Evolutionary conservation across 2,113 vertebrate species (phyloP), one percentile per base, ranked within the genome.

Genomic region (Thinocorus orbignyianus): DNA sequence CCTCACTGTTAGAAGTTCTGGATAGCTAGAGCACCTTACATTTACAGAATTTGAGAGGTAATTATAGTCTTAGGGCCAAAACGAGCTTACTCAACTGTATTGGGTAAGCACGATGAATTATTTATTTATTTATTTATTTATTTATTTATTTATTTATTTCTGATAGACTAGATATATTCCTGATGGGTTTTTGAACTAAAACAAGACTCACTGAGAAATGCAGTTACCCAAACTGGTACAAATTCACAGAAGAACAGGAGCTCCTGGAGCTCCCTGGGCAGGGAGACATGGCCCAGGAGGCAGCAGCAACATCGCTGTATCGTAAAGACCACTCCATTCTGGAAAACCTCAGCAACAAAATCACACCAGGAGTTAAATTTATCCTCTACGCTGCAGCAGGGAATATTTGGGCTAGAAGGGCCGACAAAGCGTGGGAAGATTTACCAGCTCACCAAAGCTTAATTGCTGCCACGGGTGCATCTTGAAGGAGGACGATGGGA

Each of bases 291-390:
- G 19, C 5, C 65, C 30, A 4, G 60, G 44, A 22, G 60, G 46
- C 24, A n/a, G 4, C 39, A 13, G 28, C 46, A 33, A 6, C 31
- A 19, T 10, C 80, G 15, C 41, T 2, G 17, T 0, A 48, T 6
- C 2, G 2, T 3, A 3, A 26, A 18, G 31, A 7, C 17, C 26
- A 2, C 31, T 25, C n/a, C 1, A 0, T 0, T 18, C 77, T 24
- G 62, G 33, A 5, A n/a, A 33, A 7, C 6, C 64, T 51, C 12
- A 2, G 26, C 25, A n/a, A 11, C 9, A n/a, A 11, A 64, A 12
- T 0, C 0, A 2, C 25, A 13, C 5, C 6, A 17, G 35, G 8
- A 23, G 10, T 7, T 14, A 16, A 37, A 18, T 28, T 4, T 4
- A 9, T 9, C 10, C 44, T 12, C 16, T 26, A 0, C 18, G 1